These are phyloP conservation scores for Temnothorax curvispinosus DNA, from an alignment of 1,140 invertebrate genomes.

Conservation along the genomic window DNA sequence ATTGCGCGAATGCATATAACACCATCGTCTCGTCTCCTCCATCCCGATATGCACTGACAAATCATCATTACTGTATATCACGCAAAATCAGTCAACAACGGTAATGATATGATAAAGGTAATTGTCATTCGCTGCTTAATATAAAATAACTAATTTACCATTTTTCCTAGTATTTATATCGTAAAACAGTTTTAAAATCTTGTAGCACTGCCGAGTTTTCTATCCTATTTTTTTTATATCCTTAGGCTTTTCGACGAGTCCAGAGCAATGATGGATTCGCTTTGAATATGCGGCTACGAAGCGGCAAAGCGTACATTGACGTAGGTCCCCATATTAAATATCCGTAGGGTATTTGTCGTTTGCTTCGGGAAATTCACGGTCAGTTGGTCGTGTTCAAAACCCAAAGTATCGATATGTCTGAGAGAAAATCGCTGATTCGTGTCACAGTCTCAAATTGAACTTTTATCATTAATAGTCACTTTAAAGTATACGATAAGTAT, in stretches of 20 bases:
- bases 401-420: background rate
- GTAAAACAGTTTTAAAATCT: background rate
- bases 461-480: background rate
- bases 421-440: background rate
- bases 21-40: background rate
- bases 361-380: background rate
- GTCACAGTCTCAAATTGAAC: background rate
- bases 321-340: conserved; percentile 18
- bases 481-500: conserved; percentile 2
- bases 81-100: background rate
- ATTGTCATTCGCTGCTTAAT: background rate
- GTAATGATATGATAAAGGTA: background rate
- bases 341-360: background rate
- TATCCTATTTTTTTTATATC: background rate
- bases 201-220: background rate
- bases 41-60: background rate
- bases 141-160: background rate
- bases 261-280: conserved; percentile 11
- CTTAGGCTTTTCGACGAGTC: background rate
- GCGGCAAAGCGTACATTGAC: conserved; percentile 6
- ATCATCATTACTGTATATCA: background rate
- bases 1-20: conserved; percentile 1
- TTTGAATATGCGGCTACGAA: background rate
- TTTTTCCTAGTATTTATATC: background rate
- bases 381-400: background rate